Percentiles rank a stretch among this genome's conserved stretches.
Evolutionary conservation across 2,113 vertebrate genomes (phyloP).

Genomic region (Antechinus stuartii): DNA sequence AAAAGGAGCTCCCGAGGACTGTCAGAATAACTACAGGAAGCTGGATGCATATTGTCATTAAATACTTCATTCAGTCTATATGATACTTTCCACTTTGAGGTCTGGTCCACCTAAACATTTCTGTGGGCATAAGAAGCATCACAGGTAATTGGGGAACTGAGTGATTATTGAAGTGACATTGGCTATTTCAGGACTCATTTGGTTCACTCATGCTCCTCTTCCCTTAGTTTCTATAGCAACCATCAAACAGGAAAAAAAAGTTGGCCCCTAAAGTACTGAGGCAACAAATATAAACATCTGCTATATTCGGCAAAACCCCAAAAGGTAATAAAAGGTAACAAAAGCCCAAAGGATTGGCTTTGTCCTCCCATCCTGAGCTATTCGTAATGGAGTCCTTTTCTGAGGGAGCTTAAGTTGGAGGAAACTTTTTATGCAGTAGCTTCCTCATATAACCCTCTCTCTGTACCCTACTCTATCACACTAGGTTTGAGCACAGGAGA

Average conservation of each 20-base stretch:
- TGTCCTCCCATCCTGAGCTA: neutral
- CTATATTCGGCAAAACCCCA: neutral
- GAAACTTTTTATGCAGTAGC: neutral
- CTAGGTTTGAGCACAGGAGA: neutral
- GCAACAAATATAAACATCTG: neutral
- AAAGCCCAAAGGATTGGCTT: neutral
- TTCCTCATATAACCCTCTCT: neutral
- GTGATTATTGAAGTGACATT: neutral
- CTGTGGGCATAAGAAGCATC: neutral
- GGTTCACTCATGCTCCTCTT: neutral
- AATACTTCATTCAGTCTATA: fast-evolving
- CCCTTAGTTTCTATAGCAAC: neutral
- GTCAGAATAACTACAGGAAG: neutral
- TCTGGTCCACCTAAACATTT: neutral
- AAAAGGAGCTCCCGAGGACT: neutral
- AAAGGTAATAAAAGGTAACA: neutral
- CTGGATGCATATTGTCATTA: neutral
- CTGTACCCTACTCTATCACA: neutral
- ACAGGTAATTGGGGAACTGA: neutral
- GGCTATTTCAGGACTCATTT: neutral
- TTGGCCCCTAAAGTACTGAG: neutral
- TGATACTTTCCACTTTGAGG: neutral
- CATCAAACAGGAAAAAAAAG: neutral
- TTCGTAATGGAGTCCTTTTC: neutral
- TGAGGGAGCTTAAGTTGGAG: neutral